Conservation (phyloP, 2,113 vertebrate species). For the Camelus bactrianus region DNA sequence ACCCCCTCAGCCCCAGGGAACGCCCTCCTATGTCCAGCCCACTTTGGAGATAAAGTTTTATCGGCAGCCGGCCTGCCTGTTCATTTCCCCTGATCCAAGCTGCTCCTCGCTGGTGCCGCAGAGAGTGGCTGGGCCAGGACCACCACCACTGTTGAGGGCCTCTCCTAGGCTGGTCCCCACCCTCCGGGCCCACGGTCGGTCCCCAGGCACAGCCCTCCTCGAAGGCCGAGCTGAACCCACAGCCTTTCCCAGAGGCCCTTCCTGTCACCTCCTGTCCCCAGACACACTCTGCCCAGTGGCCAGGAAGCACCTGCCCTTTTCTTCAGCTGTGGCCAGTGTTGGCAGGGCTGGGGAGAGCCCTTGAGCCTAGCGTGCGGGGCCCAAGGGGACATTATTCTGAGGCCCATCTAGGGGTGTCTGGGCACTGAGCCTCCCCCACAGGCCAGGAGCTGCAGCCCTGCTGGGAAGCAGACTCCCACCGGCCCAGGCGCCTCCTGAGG, state of each 20-base stretch:
- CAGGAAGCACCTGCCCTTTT: background rate
- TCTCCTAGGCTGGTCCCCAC: background rate
- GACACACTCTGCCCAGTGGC: background rate
- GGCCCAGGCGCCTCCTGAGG: accelerated
- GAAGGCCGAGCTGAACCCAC: background rate
- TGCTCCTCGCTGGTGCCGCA: background rate
- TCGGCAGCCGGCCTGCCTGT: background rate
- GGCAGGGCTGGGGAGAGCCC: background rate
- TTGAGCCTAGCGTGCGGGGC: accelerated
- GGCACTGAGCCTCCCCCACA: background rate
- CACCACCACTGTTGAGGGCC: background rate
- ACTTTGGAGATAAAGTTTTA: background rate
- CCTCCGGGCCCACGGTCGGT: too few species aligned
- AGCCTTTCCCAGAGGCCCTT: background rate
- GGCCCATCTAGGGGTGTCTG: background rate
- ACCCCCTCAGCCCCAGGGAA: background rate
- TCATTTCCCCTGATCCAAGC: background rate
- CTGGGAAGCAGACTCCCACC: background rate
- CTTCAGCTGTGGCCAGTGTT: background rate
- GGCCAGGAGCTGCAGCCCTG: background rate
- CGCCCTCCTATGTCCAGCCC: background rate
- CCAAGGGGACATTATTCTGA: background rate
- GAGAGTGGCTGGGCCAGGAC: background rate
- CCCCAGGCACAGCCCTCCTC: background rate
- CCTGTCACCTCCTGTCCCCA: background rate